phyloP scores from a whole-genome alignment of 2,797 vertebrate species.

The Pipistrellus nathusii region DNA sequence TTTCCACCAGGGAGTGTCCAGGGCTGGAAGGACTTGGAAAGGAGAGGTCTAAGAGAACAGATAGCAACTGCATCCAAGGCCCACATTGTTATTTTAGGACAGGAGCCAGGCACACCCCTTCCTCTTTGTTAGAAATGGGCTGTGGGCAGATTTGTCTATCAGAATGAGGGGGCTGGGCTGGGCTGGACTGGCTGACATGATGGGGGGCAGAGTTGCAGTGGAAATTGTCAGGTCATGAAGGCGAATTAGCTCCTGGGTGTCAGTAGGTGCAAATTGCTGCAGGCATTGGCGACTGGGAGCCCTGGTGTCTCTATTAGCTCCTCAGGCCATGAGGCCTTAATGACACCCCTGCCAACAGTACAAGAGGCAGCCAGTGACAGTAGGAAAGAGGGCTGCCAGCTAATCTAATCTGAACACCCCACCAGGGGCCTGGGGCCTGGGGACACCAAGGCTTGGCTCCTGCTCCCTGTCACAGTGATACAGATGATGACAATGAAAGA shows the following conservation, averaged over 20 bases:
- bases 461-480: conserved; percentile 15
- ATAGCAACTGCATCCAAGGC: not conserved
- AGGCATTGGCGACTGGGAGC: conserved; percentile 22
- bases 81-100: not conserved
- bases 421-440: not conserved
- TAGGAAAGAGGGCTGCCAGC: not conserved
- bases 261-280: conserved; percentile 45
- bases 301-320: conserved; percentile 61
- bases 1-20: not conserved
- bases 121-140: not conserved
- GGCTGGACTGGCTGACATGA: not conserved
- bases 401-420: conserved; percentile 64
- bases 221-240: conserved; percentile 39
- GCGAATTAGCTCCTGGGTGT: conserved; percentile 56
- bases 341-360: conserved; percentile 64
- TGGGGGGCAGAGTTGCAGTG: not conserved
- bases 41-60: not conserved
- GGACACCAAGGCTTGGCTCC: not conserved
- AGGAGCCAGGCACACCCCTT: not conserved
- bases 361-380: conserved; percentile 55
- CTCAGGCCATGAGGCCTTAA: conserved; percentile 59
- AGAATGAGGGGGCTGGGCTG: too few species aligned
- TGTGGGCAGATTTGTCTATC: not conserved
- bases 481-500: not conserved
- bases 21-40: not conserved